Percentiles rank a stretch among this genome's conserved stretches.
Evolutionary conservation across 2,113 vertebrate species (phyloP).

Genomic region (Potamarius usumacintae): DNA sequence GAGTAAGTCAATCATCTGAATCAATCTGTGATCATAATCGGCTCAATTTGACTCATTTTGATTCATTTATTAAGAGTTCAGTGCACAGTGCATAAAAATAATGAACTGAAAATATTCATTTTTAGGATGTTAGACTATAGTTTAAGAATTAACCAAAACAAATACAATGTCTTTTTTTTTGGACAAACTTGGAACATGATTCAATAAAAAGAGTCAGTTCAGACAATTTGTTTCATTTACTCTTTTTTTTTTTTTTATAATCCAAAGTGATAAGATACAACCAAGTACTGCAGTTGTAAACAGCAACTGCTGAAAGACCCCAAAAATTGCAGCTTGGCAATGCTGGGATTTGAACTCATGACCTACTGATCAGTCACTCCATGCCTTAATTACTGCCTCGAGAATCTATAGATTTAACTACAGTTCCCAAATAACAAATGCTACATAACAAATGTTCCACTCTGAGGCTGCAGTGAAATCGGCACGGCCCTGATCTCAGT

Average conservation of each 20-base stretch:
- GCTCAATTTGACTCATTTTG: neutral
- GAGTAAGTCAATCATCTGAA: neutral
- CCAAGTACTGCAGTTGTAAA: no score
- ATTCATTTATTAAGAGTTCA: neutral
- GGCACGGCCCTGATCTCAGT: neutral
- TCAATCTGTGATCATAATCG: neutral
- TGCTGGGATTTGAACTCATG: neutral
- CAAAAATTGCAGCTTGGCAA: neutral
- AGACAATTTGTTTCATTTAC: neutral
- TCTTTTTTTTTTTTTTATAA: neutral
- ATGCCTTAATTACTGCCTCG: neutral
- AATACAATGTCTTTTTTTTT: neutral
- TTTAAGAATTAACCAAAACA: no score
- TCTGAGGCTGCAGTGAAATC: neutral
- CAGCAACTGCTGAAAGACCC: neutral
- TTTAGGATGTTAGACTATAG: neutral
- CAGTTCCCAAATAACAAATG: neutral
- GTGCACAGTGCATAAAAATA: neutral
- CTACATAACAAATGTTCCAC: neutral
- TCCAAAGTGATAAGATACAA: neutral
- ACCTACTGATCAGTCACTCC: neutral
- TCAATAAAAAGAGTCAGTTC: neutral
- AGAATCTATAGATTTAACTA: neutral
- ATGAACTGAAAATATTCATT: neutral
- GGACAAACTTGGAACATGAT: neutral